Evolutionary conservation across 2,888 invertebrate species (phyloP).

Genomic region (Sceliomorpha sp.): DNA sequence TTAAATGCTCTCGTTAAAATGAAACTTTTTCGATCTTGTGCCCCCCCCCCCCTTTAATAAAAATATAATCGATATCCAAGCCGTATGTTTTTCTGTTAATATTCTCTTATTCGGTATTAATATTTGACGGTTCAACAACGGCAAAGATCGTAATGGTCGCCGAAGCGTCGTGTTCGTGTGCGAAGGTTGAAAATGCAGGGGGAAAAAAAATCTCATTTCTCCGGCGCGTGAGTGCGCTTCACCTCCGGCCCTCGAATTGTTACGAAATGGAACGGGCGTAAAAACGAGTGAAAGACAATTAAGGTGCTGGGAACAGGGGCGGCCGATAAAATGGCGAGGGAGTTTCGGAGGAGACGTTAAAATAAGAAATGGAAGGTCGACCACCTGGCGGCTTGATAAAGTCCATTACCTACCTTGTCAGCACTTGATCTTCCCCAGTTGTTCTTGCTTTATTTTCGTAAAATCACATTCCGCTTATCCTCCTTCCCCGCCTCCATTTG

Average conservation of each 20-base stretch:
- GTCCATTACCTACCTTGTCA: conserved; percentile 64
- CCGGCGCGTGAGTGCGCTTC: conserved; percentile 21
- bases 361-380: conserved; percentile 65
- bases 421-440: conserved; percentile 52
- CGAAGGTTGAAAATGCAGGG: background rate
- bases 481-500: conserved; percentile 3
- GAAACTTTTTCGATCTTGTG: no score
- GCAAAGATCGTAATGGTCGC: no score
- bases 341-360: conserved; percentile 28
- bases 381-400: conserved; percentile 67
- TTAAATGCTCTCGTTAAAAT: no score
- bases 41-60: no score
- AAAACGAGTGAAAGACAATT: conserved; percentile 73
- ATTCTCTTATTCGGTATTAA: no score
- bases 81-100: no score
- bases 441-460: conserved; percentile 26
- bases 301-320: conserved; percentile 49
- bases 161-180: background rate
- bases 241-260: conserved; percentile 61
- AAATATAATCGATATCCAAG: no score
- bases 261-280: conserved; percentile 71
- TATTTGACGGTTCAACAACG: no score
- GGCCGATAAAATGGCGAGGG: conserved; percentile 27
- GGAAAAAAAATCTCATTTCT: background rate
- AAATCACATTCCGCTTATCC: conserved; percentile 7